Percentiles rank a stretch among this genome's conserved stretches.
Evolutionary conservation across 2,888 invertebrate genomes (phyloP).

Genomic region (Hirtodrosophila alboralis): DNA sequence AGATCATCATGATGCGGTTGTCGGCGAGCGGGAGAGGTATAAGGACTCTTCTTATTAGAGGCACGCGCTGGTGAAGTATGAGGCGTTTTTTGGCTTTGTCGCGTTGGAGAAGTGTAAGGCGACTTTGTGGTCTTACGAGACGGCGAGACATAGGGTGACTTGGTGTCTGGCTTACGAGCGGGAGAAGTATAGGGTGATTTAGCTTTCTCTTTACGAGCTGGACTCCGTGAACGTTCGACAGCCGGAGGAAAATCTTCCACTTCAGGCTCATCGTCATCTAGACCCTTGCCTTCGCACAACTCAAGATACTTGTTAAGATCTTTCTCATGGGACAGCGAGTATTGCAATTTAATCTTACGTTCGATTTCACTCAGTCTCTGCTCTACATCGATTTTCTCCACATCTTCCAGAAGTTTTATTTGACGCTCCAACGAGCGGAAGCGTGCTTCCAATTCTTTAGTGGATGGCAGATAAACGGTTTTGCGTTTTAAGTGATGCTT

Average conservation of each 20-base stretch:
- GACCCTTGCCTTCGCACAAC: slow-evolving; percentile 77
- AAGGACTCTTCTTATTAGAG: slow-evolving; percentile 44
- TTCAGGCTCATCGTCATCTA: slow-evolving; percentile 60
- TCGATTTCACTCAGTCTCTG: slow-evolving; percentile 78
- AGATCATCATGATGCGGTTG: slow-evolving; percentile 46
- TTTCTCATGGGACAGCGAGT: slow-evolving; percentile 80
- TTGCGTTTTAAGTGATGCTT: slow-evolving; percentile 79
- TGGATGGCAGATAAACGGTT: slow-evolving; percentile 80
- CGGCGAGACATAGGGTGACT: slow-evolving; percentile 65
- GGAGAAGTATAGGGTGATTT: slow-evolving; percentile 66
- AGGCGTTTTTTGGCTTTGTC: slow-evolving; percentile 49
- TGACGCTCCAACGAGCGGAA: slow-evolving; percentile 81
- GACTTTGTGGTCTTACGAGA: slow-evolving; percentile 52
- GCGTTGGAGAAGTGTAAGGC: slow-evolving; percentile 63
- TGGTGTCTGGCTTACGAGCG: slow-evolving; percentile 42
- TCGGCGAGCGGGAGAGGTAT: slow-evolving; percentile 61
- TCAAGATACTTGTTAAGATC: slow-evolving; percentile 78
- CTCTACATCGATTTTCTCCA: slow-evolving; percentile 81
- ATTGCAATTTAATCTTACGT: slow-evolving; percentile 80
- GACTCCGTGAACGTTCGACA: slow-evolving; percentile 59
- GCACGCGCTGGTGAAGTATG: slow-evolving; percentile 61
- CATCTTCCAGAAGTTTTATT: slow-evolving; percentile 79
- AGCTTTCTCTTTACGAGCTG: slow-evolving; percentile 43
- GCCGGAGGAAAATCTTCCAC: slow-evolving; percentile 12
- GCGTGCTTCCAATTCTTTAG: slow-evolving; percentile 80